Base-by-base conservation (phyloP, 2,113 vertebrate species). In the Lepisosteus oculatus region DNA sequence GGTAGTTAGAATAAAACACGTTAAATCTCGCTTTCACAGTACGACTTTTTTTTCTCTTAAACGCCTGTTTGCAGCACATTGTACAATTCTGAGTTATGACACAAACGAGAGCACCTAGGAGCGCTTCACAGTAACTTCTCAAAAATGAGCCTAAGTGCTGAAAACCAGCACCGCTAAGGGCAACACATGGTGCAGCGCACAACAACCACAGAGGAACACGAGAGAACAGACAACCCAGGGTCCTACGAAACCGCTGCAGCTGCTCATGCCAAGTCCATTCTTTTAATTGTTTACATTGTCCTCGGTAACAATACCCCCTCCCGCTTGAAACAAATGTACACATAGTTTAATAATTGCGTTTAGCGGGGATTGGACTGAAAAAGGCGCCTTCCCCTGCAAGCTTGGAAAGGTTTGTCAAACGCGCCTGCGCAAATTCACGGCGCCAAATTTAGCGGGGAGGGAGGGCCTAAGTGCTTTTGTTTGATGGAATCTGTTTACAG, bases 381-480 rank as follows among this genome's bases (percentile, higher is more conserved):
- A 89, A 82, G 90, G 89, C 93, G 93, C 91, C 86, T 74, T 57
- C 62, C 67, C 6, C 41, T 14, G 6, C 41, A n/a, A 12, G 15
- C 73, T n/a, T 77, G 72, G 78, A 56, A 56, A 56, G 29, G 73
- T 77, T 42, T 73, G 9, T 7, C 9, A 55, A 82, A 47, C 65
- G 88, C 84, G 84, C 93, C 86, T 94, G 93, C 92, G 93, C 92
- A 88, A 67, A 81, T 51, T 82, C 79, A 81, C 85, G 91, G 94
- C 93, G 93, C 90, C 92, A 95, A 93, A 94, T 93, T 92, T 91
- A 93, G 93, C 93, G 94, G 93, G 91, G 91, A 89, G 87, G 92
- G 88, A 89, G 90, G 90, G 89, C 86, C 87, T 88, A 85, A 88
- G 82, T 83, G 89, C 85, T 92, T 93, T 94, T 95, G 91, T 95